These are phyloP conservation scores for Bimastos eiseni DNA, from an alignment of 2,888 invertebrate genomes.

Conservation along the genomic window DNA sequence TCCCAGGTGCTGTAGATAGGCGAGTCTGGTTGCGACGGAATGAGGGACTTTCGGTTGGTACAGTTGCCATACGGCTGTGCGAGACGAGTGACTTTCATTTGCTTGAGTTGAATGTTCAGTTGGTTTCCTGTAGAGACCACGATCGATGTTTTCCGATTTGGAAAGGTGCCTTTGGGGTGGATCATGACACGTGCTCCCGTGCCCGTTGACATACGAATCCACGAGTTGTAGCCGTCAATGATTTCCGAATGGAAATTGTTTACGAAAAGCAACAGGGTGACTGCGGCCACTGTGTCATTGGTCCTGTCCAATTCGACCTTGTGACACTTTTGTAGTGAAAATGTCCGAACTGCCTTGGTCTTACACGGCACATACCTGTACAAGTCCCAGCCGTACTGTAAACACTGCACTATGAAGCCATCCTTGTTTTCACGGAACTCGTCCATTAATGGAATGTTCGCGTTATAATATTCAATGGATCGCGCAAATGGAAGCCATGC, in stretches of 20 bases:
- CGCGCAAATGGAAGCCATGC: background rate
- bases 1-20: background rate
- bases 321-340: background rate
- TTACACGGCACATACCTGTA: background rate
- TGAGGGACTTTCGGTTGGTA: background rate
- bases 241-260: background rate
- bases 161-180: background rate
- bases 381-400: background rate
- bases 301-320: background rate
- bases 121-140: background rate
- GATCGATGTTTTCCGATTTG: background rate
- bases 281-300: background rate
- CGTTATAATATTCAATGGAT: background rate
- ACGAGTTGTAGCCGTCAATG: background rate
- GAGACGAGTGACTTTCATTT: background rate
- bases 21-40: background rate
- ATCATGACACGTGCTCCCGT: background rate
- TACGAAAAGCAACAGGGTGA: background rate
- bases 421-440: background rate
- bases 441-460: background rate
- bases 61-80: constrained; percentile 15
- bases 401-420: background rate
- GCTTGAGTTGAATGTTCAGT: background rate
- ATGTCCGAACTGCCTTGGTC: background rate
- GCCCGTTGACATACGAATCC: background rate